Conservation (phyloP, 2,113 vertebrate genomes). For the Psammodynastes pulverulentus region DNA sequence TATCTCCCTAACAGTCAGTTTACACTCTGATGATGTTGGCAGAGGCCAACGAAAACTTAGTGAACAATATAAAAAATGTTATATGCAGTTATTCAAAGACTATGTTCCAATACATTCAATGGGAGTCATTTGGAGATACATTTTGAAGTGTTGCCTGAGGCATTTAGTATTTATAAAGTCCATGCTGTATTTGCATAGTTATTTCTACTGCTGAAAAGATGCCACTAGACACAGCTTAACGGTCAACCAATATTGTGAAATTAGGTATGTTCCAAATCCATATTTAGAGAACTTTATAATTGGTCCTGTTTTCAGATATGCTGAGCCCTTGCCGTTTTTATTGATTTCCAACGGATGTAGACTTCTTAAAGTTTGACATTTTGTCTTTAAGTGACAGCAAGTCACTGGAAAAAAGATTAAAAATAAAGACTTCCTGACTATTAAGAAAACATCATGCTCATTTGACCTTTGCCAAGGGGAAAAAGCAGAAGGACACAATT, state of each 20-base stretch:
- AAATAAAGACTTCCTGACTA: conserved; percentile 26
- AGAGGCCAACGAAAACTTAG: too few species aligned
- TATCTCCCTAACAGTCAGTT: too few species aligned
- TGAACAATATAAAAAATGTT: too few species aligned
- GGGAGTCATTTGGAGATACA: not conserved
- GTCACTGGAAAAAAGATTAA: conserved; percentile 35
- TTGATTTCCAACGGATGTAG: conserved; percentile 22
- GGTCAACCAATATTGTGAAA: not conserved
- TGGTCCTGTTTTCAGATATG: conserved; percentile 9
- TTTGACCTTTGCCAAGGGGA: conserved; percentile 1
- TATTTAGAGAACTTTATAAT: conserved; percentile 19
- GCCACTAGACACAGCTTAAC: not conserved
- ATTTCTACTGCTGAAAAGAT: not conserved
- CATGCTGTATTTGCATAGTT: not conserved
- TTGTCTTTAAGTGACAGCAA: conserved; percentile 19
- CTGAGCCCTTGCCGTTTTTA: conserved; percentile 4
- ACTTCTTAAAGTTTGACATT: conserved; percentile 27
- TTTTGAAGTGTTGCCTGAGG: not conserved
- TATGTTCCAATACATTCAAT: not conserved
- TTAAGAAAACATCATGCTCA: conserved; percentile 3
- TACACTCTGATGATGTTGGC: too few species aligned
- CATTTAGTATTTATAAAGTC: not conserved
- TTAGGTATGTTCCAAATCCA: conserved; percentile 1
- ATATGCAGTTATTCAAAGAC: not conserved
- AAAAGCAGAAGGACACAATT: not conserved